phyloP scores from a whole-genome alignment of 2,113 vertebrate species.

The Onychostruthus taczanowskii region DNA sequence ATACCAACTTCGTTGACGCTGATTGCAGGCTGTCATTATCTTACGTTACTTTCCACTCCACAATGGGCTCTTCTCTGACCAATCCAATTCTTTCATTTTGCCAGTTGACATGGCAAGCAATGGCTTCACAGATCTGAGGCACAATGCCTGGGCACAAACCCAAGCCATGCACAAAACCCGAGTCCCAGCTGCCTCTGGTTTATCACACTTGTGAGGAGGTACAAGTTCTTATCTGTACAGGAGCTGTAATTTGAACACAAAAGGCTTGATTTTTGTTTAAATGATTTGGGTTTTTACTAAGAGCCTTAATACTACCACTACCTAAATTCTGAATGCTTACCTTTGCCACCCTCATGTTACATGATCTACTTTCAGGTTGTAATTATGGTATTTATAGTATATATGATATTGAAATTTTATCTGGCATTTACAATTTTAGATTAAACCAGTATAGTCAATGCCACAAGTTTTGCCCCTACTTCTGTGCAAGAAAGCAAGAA shows the following conservation, averaged over 20 bases:
- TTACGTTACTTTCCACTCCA: background rate
- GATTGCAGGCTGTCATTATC: background rate
- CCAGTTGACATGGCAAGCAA: background rate
- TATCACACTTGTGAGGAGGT: background rate
- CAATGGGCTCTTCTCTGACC: background rate
- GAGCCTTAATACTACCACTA: background rate
- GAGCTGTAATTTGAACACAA: background rate
- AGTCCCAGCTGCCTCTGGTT: background rate
- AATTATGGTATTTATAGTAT: background rate
- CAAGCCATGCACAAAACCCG: rapidly evolving
- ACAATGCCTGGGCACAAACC: background rate
- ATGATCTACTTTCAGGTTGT: background rate
- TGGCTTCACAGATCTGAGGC: background rate
- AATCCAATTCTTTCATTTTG: background rate
- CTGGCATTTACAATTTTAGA: background rate
- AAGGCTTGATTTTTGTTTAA: background rate
- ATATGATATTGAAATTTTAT: background rate
- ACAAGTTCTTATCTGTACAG: background rate
- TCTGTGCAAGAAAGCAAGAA: background rate
- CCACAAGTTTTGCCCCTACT: background rate
- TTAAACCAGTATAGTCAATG: background rate
- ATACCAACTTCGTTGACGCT: background rate
- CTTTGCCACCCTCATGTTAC: background rate
- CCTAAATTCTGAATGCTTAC: background rate
- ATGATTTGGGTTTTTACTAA: background rate